These are phyloP conservation scores for Uropsilus gracilis DNA, from an alignment of 2,113 vertebrate species.

Conservation along the genomic window DNA sequence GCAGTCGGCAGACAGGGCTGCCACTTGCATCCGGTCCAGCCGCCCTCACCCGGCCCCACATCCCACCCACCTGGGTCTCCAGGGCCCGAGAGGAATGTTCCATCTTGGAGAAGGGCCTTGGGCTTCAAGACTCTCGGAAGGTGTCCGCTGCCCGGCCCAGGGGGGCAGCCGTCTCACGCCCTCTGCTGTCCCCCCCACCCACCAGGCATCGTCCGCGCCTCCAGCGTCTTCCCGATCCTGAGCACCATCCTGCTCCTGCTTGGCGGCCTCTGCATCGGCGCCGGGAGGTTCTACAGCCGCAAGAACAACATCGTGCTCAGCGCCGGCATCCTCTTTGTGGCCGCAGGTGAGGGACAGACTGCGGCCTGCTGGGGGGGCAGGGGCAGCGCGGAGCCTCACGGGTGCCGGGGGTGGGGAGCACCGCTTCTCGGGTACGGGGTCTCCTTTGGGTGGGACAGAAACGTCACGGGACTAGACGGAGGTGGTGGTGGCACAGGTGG, in stretches of 20 bases:
- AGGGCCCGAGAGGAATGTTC: neutral
- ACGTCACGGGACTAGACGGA: neutral
- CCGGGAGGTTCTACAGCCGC: constrained; percentile 94
- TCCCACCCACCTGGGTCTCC: neutral
- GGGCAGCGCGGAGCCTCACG: accelerated
- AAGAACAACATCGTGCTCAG: constrained; percentile 97
- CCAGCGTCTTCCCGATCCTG: constrained; percentile 98
- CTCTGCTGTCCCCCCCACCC: neutral
- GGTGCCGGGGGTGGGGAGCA: neutral
- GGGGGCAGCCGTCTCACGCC: neutral
- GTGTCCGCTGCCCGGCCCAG: accelerated
- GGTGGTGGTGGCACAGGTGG: accelerated
- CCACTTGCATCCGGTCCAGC: accelerated
- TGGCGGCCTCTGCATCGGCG: constrained; percentile 94
- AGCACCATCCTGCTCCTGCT: constrained; percentile 95
- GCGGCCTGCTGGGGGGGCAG: neutral
- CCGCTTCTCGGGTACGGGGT: accelerated
- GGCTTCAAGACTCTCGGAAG: neutral
- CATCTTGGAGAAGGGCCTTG: neutral
- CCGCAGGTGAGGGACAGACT: constrained; percentile 90
- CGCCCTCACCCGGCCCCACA: accelerated
- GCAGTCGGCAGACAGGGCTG: neutral
- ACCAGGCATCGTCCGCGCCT: constrained; percentile 96
- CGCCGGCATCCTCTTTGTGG: constrained; percentile 97
- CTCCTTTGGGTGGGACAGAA: neutral